These are phyloP conservation scores for Orycteropus afer DNA, from an alignment of 2,113 vertebrate species.

Conservation along the genomic window DNA sequence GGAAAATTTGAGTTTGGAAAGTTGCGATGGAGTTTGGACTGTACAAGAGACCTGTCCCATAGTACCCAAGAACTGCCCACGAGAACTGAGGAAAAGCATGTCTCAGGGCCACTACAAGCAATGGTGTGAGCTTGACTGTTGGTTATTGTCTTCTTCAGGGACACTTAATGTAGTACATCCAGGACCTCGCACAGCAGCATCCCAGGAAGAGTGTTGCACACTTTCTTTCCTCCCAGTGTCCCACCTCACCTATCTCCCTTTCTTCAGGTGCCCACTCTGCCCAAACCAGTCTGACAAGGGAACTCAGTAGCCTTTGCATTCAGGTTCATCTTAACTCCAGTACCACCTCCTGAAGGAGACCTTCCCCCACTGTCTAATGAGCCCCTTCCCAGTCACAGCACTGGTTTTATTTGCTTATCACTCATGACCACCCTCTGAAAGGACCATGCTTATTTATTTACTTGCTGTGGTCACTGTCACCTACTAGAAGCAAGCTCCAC, in stretches of 20 bases:
- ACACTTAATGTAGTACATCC: too few relatives aligned
- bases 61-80: too few relatives aligned
- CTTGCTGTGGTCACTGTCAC: fast-evolving
- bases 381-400: background rate
- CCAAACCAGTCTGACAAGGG: background rate
- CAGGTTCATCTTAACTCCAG: background rate
- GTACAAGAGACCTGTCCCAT: background rate
- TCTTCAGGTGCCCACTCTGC: background rate
- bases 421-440: background rate
- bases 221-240: background rate
- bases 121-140: fast-evolving
- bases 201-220: background rate
- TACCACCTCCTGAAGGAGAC: background rate
- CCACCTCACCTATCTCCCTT: too few relatives aligned
- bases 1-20: too few relatives aligned
- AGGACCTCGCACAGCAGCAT: background rate
- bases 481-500: background rate
- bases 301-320: too few relatives aligned
- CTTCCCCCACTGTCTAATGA: too few relatives aligned
- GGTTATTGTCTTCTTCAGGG: background rate
- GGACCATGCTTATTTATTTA: background rate
- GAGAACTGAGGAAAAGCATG: too few relatives aligned
- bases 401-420: background rate
- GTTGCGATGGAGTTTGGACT: background rate
- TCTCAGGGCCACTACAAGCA: background rate